Evolutionary conservation across 2,113 vertebrate species (phyloP).

Genomic region (Pipra filicauda): DNA sequence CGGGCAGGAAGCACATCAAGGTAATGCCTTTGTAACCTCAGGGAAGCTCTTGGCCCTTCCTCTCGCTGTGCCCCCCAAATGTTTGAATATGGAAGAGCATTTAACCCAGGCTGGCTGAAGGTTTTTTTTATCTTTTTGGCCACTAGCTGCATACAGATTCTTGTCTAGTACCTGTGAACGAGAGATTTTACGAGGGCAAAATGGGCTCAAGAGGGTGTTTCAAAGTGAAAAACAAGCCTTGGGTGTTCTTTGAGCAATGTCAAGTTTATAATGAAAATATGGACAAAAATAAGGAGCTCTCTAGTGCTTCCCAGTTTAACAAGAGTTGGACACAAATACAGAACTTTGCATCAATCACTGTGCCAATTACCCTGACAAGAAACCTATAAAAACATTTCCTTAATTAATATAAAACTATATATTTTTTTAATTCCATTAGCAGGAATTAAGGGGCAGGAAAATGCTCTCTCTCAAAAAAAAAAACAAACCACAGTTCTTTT

Average conservation of each 20-base stretch:
- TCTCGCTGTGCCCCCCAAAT: background rate
- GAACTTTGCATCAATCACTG: background rate
- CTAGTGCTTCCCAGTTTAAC: background rate
- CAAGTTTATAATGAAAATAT: background rate
- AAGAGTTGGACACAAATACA: background rate
- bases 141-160: background rate
- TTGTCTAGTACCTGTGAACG: background rate
- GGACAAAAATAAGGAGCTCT: background rate
- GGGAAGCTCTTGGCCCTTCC: conserved; percentile 34
- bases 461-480: background rate
- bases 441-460: background rate
- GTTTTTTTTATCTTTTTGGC: background rate
- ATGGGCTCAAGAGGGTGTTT: background rate
- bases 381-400: background rate
- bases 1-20: conserved; percentile 85
- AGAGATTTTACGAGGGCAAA: background rate
- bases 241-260: background rate
- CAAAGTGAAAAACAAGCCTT: background rate
- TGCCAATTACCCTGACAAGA: background rate
- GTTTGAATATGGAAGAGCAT: conserved; percentile 26
- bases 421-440: background rate
- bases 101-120: background rate
- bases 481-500: background rate
- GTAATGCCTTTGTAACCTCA: conserved; percentile 74
- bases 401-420: background rate